Evolutionary conservation across 2,797 vertebrate genomes (phyloP).

Genomic region (Gobionotothen gibberifrons): DNA sequence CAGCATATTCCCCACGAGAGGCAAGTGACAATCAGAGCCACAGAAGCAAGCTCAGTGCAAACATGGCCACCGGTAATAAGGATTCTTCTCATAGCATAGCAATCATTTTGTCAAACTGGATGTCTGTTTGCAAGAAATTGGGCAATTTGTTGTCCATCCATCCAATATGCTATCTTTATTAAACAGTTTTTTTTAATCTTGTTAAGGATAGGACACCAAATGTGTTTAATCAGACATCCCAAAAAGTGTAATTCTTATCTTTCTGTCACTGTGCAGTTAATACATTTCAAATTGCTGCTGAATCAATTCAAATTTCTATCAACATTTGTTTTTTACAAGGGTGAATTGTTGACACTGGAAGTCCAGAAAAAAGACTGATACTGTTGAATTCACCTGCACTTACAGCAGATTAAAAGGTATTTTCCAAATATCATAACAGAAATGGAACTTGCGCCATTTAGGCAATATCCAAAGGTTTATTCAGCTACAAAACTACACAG

Average conservation of each 20-base stretch:
- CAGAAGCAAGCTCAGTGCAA: neutral
- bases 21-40: neutral
- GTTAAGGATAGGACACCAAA: neutral
- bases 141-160: neutral
- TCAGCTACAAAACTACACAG: neutral
- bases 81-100: neutral
- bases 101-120: neutral
- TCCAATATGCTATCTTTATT: too few relatives aligned
- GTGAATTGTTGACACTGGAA: neutral
- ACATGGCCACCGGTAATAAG: neutral
- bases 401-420: neutral
- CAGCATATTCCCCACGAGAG: neutral
- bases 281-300: neutral
- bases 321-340: neutral
- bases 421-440: neutral
- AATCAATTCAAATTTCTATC: neutral
- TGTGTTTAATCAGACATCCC: neutral
- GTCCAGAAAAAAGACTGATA: neutral
- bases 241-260: neutral
- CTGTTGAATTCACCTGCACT: neutral
- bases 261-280: neutral
- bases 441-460: neutral
- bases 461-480: neutral
- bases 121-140: conserved; percentile 4
- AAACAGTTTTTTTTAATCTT: neutral